These are phyloP conservation scores for Agrilus cyanescens DNA, from an alignment of 2,888 invertebrate genomes.

Conservation along the genomic window DNA sequence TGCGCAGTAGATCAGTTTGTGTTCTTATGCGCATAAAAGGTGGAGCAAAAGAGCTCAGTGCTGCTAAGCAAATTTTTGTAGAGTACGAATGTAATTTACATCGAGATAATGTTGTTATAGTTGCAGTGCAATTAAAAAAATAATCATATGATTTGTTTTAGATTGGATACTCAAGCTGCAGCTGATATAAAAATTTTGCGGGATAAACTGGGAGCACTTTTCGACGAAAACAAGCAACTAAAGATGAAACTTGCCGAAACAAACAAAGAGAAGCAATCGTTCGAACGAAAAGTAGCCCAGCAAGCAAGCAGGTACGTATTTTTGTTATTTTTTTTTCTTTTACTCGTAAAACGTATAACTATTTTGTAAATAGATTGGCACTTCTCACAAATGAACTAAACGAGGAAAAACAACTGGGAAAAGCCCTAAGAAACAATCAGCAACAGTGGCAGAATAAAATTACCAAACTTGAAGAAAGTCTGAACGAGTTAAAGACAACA, in stretches of 20 bases:
- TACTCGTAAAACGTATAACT: neutral
- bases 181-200: slow-evolving; percentile 32
- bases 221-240: slow-evolving; percentile 39
- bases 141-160: slow-evolving; percentile 12
- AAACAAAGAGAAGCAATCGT: slow-evolving; percentile 50
- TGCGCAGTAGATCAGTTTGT: too few relatives aligned
- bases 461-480: slow-evolving; percentile 40
- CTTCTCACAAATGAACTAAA: slow-evolving; percentile 57
- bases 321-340: neutral
- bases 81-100: too few relatives aligned
- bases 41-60: too few relatives aligned
- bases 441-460: slow-evolving; percentile 56
- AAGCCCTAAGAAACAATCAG: slow-evolving; percentile 65
- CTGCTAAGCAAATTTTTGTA: too few relatives aligned
- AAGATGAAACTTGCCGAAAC: slow-evolving; percentile 41
- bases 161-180: slow-evolving; percentile 29
- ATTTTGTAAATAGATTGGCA: slow-evolving; percentile 39
- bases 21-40: too few relatives aligned
- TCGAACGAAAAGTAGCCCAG: slow-evolving; percentile 60
- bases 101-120: too few relatives aligned
- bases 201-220: slow-evolving; percentile 36
- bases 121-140: too few relatives aligned
- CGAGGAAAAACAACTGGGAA: slow-evolving; percentile 78
- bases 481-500: slow-evolving; percentile 33
- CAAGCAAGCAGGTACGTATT: slow-evolving; percentile 44